Base-by-base conservation (phyloP, 64 coral and sea anemone species). In the Orbicella faveolata region DNA sequence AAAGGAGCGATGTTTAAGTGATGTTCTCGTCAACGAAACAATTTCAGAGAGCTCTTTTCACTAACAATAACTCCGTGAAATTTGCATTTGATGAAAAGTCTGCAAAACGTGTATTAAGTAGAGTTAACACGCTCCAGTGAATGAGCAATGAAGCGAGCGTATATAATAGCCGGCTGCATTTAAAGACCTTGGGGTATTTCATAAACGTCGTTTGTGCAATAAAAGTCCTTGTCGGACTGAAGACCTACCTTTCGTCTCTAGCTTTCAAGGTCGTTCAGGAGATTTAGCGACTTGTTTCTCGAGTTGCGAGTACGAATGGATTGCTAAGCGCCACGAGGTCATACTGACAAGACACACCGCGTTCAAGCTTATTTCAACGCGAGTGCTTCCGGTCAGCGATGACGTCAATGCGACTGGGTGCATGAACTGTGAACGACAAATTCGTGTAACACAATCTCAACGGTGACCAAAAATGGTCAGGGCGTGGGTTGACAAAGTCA, bases 321-420 rank as follows among this genome's bases (percentile, higher is more conserved):
- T 44, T 48, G 36, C 51, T 18, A 8, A 10, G 21, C 4, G 21
- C 67, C 67, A 70, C 67, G 67, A 70, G 67, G 67, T 70, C 2
- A 68, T 26, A 25, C 67, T 70, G 2, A 26, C 8, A 70, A 11
- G 21, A 59, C 55, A 15, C 12, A 59, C 79, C 17, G 79, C 79
- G 57, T 82, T 64, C 63, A 64, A 72, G 64, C 82, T 20, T 66
- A 41, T 66, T 69, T 67, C 61, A 70, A 26, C 64, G 53, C 19
- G 11, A 53, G 10, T 52, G 33, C 82, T 85, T 85, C 82, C 82
- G 63, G 82, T 39, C 37, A 0, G 8, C 2, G 11, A 52, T 85
- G 82, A 85, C 82, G 82, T 85, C 82, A 85, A 85, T 52, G 37
- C 0, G 39, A 72, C 52, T 16, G 16, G 37, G 9, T 77, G 75